Percentiles rank a stretch among this genome's conserved stretches.
Evolutionary conservation across 2,888 invertebrate species (phyloP).

Genomic region (Callinectes sapidus): DNA sequence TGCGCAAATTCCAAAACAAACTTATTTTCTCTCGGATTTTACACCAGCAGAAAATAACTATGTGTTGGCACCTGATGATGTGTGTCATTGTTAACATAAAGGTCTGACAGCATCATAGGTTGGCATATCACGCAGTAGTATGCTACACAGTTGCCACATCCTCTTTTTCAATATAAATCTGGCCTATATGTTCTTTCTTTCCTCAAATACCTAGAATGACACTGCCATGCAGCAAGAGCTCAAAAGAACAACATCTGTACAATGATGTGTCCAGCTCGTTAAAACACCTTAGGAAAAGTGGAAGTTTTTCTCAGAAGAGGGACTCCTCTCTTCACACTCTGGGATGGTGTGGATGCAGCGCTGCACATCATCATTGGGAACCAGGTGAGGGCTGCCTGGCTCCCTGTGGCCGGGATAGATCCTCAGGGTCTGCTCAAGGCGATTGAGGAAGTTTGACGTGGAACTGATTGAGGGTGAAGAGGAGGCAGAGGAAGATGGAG

Average conservation of each 20-base stretch:
- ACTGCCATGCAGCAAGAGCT: not conserved
- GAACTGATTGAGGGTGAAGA: not conserved
- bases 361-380: not conserved
- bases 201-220: too few relatives aligned
- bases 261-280: not conserved
- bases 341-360: not conserved
- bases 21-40: too few relatives aligned
- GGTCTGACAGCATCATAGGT: too few relatives aligned
- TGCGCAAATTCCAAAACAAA: too few relatives aligned
- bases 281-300: not conserved
- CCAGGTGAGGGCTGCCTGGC: not conserved
- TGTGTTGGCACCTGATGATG: too few relatives aligned
- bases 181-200: too few relatives aligned
- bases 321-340: conserved; percentile 3
- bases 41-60: too few relatives aligned
- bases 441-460: not conserved
- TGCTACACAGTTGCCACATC: too few relatives aligned
- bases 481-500: not conserved
- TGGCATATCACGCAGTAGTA: too few relatives aligned
- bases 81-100: too few relatives aligned
- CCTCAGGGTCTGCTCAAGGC: not conserved
- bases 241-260: not conserved
- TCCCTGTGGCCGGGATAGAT: not conserved
- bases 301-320: not conserved
- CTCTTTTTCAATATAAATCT: too few relatives aligned